phyloP scores from a whole-genome alignment of 2,113 vertebrate genomes.

The Arvicanthis niloticus region DNA sequence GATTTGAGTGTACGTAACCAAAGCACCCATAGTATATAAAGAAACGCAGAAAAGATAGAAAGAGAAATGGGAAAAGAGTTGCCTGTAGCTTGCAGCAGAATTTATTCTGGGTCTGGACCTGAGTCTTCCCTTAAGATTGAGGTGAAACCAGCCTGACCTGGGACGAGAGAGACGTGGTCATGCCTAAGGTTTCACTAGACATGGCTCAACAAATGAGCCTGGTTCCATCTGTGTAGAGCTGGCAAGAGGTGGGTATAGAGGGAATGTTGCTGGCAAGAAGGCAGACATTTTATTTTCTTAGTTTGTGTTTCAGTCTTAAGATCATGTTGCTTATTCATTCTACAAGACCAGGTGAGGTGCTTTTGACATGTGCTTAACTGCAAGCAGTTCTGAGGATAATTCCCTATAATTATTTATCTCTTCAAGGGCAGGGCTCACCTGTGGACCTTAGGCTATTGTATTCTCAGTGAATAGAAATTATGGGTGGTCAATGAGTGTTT shows the following conservation, averaged over 20 bases:
- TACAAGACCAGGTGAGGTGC: background rate
- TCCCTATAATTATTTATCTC: slow-evolving; percentile 34
- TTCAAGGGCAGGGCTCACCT: background rate
- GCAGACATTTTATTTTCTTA: background rate
- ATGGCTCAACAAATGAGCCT: background rate
- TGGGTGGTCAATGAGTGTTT: background rate
- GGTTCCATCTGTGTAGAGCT: background rate
- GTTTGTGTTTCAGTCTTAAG: background rate
- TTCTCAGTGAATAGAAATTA: background rate
- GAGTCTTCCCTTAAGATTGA: background rate
- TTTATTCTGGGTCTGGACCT: background rate
- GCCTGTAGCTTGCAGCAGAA: background rate
- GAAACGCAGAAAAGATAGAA: background rate
- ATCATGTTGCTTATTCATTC: background rate
- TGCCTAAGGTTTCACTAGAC: background rate
- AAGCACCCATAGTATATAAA: background rate
- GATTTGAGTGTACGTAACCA: background rate
- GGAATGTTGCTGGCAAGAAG: background rate
- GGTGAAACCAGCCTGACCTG: background rate
- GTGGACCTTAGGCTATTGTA: background rate
- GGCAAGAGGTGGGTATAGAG: background rate
- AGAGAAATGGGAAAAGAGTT: background rate
- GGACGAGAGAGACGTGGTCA: background rate
- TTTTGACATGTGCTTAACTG: slow-evolving; percentile 4
- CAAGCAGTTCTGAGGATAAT: background rate